A percentile compares a stretch with the other conserved stretches of the same genome.
Conservation (phyloP, 1,140 invertebrate species). For the Parapsyche elsis region DNA sequence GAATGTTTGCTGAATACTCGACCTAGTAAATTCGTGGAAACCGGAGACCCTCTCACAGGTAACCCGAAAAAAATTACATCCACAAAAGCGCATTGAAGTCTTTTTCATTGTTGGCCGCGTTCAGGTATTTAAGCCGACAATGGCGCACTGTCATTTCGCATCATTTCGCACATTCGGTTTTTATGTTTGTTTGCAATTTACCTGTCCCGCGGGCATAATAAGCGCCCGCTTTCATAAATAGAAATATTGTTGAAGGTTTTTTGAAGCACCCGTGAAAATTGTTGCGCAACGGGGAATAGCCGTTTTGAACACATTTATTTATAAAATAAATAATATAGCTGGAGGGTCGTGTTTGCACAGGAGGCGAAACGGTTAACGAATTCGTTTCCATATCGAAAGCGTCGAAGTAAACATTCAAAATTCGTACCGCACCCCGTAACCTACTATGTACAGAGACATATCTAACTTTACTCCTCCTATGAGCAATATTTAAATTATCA, state of each 20-base stretch:
- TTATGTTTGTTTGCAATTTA: constrained; percentile 48
- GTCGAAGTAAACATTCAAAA: too few relatives aligned
- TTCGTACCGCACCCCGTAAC: too few relatives aligned
- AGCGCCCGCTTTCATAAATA: constrained; percentile 11
- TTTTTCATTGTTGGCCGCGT: constrained; percentile 38
- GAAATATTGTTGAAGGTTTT: constrained; percentile 27
- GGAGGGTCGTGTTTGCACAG: too few relatives aligned
- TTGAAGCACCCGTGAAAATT: constrained; percentile 36
- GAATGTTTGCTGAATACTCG: background rate
- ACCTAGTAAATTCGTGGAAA: background rate
- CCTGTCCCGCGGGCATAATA: constrained; percentile 33
- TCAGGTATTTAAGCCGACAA: constrained; percentile 48
- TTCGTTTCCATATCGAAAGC: too few relatives aligned
- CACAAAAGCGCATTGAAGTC: constrained; percentile 42
- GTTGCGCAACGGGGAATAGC: constrained; percentile 25
- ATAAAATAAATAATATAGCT: too few relatives aligned
- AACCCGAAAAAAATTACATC: background rate
- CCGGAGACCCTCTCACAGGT: too few relatives aligned
- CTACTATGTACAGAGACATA: too few relatives aligned
- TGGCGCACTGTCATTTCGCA: constrained; percentile 52
- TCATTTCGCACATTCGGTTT: constrained; percentile 50
- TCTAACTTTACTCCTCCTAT: too few relatives aligned
- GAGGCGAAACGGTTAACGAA: too few relatives aligned
- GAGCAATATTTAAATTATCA: too few relatives aligned
- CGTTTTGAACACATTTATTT: too few relatives aligned